These are phyloP conservation scores for Laothoe populi DNA, from an alignment of 2,888 invertebrate species.

Conservation along the genomic window DNA sequence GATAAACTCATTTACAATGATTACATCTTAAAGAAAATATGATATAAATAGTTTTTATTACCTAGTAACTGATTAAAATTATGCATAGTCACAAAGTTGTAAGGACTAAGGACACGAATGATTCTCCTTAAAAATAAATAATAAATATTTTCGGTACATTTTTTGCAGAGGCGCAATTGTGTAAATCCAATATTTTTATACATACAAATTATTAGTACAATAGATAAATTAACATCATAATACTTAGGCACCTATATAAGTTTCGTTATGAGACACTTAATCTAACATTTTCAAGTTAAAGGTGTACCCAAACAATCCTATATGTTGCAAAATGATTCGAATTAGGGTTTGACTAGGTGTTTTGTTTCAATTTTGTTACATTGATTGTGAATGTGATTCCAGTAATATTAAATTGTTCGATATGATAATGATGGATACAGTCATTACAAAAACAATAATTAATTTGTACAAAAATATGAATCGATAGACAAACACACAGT, in stretches of 20 bases:
- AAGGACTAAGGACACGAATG: slow-evolving; percentile 54
- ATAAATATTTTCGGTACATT: slow-evolving; percentile 50
- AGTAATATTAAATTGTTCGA: slow-evolving; percentile 39
- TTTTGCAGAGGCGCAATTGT: slow-evolving; percentile 49
- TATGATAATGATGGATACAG: slow-evolving; percentile 44
- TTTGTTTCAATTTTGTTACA: slow-evolving; percentile 46
- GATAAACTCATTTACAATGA: slow-evolving; percentile 55
- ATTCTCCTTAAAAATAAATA: slow-evolving; percentile 47
- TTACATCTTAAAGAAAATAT: slow-evolving; percentile 46
- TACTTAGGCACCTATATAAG: slow-evolving; percentile 11
- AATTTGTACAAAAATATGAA: slow-evolving; percentile 72
- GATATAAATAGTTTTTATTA: slow-evolving; percentile 64
- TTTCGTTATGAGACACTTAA: background rate
- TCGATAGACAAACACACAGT: slow-evolving; percentile 47
- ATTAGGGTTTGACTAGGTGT: slow-evolving; percentile 65
- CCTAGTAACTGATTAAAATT: slow-evolving; percentile 59
- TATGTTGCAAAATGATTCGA: slow-evolving; percentile 44
- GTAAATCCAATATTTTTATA: slow-evolving; percentile 47
- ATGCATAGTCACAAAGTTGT: slow-evolving; percentile 65
- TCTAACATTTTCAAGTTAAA: slow-evolving; percentile 20
- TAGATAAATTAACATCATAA: slow-evolving; percentile 31
- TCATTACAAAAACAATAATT: slow-evolving; percentile 49
- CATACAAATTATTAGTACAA: slow-evolving; percentile 43
- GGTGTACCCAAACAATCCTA: slow-evolving; percentile 4
- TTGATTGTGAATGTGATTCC: slow-evolving; percentile 17